Evolutionary conservation across 53 echinoderm and acorn worm genomes (phyloP).

Genomic region (Luidia sarsii): DNA sequence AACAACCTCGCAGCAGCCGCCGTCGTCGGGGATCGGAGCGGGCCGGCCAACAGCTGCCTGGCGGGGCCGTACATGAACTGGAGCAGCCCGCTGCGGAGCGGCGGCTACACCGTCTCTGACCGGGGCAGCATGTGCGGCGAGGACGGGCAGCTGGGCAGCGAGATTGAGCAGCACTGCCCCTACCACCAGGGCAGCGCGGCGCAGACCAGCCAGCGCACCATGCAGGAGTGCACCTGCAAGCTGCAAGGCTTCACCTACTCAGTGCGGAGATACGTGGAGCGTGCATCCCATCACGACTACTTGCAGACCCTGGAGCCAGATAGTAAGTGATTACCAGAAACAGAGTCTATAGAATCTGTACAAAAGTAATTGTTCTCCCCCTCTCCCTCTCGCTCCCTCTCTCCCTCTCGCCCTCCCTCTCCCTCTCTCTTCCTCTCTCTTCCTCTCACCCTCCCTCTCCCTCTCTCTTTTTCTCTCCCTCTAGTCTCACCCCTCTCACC

Average conservation of each 20-base stretch:
- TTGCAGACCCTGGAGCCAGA: slow-evolving; percentile 69
- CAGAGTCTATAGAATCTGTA: too few relatives aligned
- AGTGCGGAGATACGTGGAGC: slow-evolving; percentile 81
- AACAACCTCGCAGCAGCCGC: slow-evolving; percentile 14
- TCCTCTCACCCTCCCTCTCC: too few relatives aligned
- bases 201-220: slow-evolving; percentile 69
- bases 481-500: too few relatives aligned
- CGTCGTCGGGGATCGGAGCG: slow-evolving; percentile 19
- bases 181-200: slow-evolving; percentile 75
- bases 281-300: slow-evolving; percentile 53
- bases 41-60: slow-evolving; percentile 28
- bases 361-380: too few relatives aligned
- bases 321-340: slow-evolving; percentile 58
- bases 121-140: slow-evolving; percentile 38
- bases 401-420: too few relatives aligned
- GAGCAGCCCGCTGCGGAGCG: slow-evolving; percentile 44
- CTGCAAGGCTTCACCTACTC: slow-evolving; percentile 91
- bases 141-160: slow-evolving; percentile 69
- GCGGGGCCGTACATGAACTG: slow-evolving; percentile 50
- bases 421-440: too few relatives aligned
- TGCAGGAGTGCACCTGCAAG: slow-evolving; percentile 93
- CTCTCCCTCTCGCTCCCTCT: too few relatives aligned
- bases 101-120: slow-evolving; percentile 46
- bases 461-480: too few relatives aligned
- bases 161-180: slow-evolving; percentile 87